These are phyloP conservation scores for Bos indicus DNA, from an alignment of 2,113 vertebrate species.

Conservation along the genomic window DNA sequence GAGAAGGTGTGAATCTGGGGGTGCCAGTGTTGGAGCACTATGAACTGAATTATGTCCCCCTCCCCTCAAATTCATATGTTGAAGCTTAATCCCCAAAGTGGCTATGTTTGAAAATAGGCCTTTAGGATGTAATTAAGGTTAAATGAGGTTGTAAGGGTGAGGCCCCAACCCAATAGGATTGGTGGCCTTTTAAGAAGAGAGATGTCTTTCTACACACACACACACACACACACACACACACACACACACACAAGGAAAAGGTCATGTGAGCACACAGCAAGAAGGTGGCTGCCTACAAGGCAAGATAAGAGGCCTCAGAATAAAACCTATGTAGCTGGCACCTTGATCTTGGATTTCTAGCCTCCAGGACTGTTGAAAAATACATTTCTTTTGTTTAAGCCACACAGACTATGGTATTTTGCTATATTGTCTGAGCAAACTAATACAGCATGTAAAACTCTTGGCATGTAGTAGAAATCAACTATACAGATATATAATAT, in stretches of 20 bases:
- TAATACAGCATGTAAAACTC: not conserved
- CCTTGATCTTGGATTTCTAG: not conserved
- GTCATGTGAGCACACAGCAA: not conserved
- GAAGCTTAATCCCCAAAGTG: not conserved
- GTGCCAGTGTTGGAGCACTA: not conserved
- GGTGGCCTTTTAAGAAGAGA: not conserved
- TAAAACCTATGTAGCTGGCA: not conserved
- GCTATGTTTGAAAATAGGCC: not conserved
- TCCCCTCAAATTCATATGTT: not conserved
- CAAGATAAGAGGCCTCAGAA: not conserved
- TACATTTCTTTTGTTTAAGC: not conserved
- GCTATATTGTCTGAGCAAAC: not conserved
- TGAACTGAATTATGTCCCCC: not conserved
- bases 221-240: not conserved
- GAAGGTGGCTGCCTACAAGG: not conserved
- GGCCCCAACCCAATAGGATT: not conserved
- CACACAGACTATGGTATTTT: not conserved
- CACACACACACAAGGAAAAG: not conserved
- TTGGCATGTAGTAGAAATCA: conserved; percentile 13
- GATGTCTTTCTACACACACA: not conserved
- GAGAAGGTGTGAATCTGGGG: not conserved
- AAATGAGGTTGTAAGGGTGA: not conserved
- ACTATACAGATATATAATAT: not conserved
- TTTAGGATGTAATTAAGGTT: not conserved
- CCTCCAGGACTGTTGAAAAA: not conserved